Base-by-base conservation (phyloP, 2,797 vertebrate genomes). In the Ambastaia sidthimunki region DNA sequence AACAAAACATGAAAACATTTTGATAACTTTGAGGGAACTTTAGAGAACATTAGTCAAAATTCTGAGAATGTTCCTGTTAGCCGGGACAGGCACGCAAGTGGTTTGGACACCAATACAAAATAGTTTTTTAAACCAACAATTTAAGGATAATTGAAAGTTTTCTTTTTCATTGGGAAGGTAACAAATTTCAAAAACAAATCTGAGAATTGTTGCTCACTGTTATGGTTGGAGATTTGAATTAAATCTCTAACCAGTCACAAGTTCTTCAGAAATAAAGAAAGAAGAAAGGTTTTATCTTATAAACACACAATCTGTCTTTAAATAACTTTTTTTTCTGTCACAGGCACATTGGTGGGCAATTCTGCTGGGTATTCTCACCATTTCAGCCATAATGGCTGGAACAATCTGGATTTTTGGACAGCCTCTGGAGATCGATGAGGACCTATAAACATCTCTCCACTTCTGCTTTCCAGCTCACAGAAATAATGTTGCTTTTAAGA, bases 341-440 rank as follows among this genome's bases (percentile, higher is more conserved):
- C 86, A 95, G 94, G 92, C 87, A 47, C 79, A 92, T 23, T 95
- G 93, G 94, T 96, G 95, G 93, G 91, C 85, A 57, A 91, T 92
- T 25, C 91, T 96, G 66, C 76, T 94, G 63, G 90, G 83, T 37
- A 92, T 95, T 81, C 84, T 94, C 73, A 82, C 84, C 0, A 37
- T 95, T 47, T 93, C 93, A n/a, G 93, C 85, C 10, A 80, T 95
- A 76, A 95, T 94, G 92, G 91, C 92, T 16, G 89, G 88, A 80
- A 94, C 88, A 0, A 78, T 94, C 80, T 93, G 90, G 80, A 74
- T 94, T 80, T 94, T 93, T 31, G 87, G 92, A 74, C 89, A 78
- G 23, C 87, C 85, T 4, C 86, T 94, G 80, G 74, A 92, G 67
- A 87, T 84, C n/a, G 81, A 80, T 11, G 34, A 75, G 0, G 7